These are phyloP conservation scores for Alauda arvensis DNA, from an alignment of 2,797 vertebrate species.

Conservation along the genomic window DNA sequence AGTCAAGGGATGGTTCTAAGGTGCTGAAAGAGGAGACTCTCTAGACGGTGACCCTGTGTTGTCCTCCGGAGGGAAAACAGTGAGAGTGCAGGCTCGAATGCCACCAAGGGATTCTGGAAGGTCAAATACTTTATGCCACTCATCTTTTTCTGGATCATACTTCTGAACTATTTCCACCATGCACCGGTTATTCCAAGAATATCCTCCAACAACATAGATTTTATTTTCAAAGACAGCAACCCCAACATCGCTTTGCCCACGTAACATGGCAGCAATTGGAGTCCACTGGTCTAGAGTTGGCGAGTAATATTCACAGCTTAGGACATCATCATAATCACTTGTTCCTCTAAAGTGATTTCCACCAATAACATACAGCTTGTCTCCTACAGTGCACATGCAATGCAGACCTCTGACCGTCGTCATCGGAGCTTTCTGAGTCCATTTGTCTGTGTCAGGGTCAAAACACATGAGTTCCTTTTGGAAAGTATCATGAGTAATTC, in stretches of 20 bases:
- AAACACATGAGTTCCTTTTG: constrained; percentile 99
- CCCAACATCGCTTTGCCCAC: constrained; percentile 95
- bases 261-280: constrained; percentile 93
- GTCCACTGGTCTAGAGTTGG: constrained; percentile 96
- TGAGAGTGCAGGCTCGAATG: constrained; percentile 95
- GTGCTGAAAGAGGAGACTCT: constrained; percentile 94
- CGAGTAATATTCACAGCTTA: constrained; percentile 97
- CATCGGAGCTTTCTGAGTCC: constrained; percentile 97
- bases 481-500: constrained; percentile 97
- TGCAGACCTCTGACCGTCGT: constrained; percentile 95
- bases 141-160: constrained; percentile 95
- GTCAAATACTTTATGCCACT: constrained; percentile 98
- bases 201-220: constrained; percentile 97
- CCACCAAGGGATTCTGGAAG: constrained; percentile 95
- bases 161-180: constrained; percentile 99
- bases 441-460: constrained; percentile 95
- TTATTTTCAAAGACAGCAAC: constrained; percentile 96
- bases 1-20: constrained; percentile 74
- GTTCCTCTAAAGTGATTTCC: constrained; percentile 97
- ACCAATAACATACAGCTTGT: constrained; percentile 95
- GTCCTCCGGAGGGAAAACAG: constrained; percentile 94
- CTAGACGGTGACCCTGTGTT: constrained; percentile 87
- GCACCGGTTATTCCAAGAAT: constrained; percentile 98
- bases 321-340: constrained; percentile 96
- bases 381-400: constrained; percentile 97